A percentile compares a stretch with the other conserved stretches of the same genome.
These are phyloP conservation scores for Rhynchotus rufescens DNA, from an alignment of 2,797 vertebrate species.

Conservation along the genomic window DNA sequence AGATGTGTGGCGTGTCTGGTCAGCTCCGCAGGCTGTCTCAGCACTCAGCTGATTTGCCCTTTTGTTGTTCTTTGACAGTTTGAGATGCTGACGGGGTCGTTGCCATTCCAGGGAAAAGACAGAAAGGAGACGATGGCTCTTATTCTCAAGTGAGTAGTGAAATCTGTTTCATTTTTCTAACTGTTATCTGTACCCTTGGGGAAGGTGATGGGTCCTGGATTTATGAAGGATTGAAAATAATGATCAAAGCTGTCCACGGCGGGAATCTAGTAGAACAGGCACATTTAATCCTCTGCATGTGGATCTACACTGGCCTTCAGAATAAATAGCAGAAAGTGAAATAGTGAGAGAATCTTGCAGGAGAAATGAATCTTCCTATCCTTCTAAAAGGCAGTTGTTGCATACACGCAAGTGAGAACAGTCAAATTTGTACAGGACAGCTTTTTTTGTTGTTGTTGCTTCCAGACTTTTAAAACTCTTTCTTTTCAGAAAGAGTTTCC, in stretches of 20 bases:
- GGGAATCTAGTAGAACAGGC: background rate
- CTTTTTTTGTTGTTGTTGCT: background rate
- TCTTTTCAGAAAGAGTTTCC: background rate
- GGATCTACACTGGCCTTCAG: background rate
- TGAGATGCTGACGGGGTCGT: slow-evolving; percentile 96
- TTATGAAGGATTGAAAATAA: background rate
- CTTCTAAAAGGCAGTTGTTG: background rate
- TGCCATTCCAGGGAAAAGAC: slow-evolving; percentile 98
- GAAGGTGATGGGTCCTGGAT: background rate
- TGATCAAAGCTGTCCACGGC: background rate
- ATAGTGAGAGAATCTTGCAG: background rate
- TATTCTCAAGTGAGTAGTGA: slow-evolving; percentile 93
- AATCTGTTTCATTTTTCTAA: background rate
- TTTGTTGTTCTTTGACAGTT: slow-evolving; percentile 83
- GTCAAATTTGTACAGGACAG: background rate
- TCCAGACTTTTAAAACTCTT: background rate
- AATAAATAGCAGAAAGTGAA: background rate
- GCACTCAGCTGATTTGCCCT: background rate
- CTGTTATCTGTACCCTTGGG: background rate
- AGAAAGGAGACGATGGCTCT: slow-evolving; percentile 98
- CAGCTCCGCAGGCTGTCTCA: background rate
- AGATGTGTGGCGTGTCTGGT: background rate
- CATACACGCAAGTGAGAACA: background rate
- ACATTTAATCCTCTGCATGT: background rate
- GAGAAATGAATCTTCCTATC: background rate